Evolutionary conservation across 2,888 invertebrate genomes (phyloP).

Genomic region (Odontocerum albicorne): DNA sequence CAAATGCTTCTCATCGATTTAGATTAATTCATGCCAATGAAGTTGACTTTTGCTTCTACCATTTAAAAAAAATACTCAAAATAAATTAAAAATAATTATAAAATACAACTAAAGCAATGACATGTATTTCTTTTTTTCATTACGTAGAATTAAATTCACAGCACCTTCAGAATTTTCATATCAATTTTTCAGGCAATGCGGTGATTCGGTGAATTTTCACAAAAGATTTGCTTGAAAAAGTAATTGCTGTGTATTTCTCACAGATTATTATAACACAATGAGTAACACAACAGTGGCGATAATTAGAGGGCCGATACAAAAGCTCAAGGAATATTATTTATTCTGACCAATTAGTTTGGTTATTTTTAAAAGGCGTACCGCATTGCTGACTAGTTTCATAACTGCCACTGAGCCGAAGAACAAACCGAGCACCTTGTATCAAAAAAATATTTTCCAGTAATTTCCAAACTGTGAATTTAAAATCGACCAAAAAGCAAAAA

Average conservation of each 20-base stretch:
- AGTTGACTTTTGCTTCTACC: too few relatives aligned
- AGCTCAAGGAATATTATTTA: slow-evolving; percentile 22
- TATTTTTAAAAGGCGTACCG: slow-evolving; percentile 15
- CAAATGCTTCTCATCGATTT: too few relatives aligned
- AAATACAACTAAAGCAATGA: too few relatives aligned
- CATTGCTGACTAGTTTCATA: slow-evolving; percentile 18
- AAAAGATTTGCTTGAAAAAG: slow-evolving; percentile 14
- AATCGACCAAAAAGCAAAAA: too few relatives aligned
- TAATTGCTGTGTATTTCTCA: slow-evolving; percentile 32
- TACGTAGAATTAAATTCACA: too few relatives aligned
- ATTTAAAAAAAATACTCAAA: too few relatives aligned
- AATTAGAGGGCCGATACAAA: slow-evolving; percentile 17
- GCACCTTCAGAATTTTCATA: too few relatives aligned
- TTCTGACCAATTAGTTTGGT: slow-evolving; percentile 32
- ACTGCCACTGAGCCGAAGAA: slow-evolving; percentile 17
- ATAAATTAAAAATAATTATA: too few relatives aligned
- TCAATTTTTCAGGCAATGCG: neutral
- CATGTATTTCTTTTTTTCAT: too few relatives aligned
- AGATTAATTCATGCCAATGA: too few relatives aligned
- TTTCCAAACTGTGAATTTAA: slow-evolving; percentile 3
- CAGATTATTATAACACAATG: slow-evolving; percentile 29
- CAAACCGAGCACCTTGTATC: neutral
- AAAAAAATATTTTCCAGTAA: neutral
- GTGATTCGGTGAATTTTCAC: slow-evolving; percentile 15
- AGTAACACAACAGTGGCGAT: slow-evolving; percentile 14